Evolutionary conservation across 2,888 invertebrate species (phyloP).

Genomic region (Sceliomorpha sp.): DNA sequence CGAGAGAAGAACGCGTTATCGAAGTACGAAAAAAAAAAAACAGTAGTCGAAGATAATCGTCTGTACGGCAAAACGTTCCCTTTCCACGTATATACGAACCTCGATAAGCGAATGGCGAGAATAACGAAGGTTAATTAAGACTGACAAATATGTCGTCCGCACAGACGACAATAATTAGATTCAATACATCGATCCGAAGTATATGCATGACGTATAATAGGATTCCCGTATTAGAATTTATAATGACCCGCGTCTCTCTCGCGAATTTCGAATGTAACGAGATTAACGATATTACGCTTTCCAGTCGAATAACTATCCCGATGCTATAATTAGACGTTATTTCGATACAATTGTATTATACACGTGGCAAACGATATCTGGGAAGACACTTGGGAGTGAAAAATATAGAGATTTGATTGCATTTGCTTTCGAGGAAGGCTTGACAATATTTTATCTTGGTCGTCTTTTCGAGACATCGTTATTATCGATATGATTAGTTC

Average conservation of each 20-base stretch:
- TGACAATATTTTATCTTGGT: too few species aligned
- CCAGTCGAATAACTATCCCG: background rate
- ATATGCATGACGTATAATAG: constrained; percentile 25
- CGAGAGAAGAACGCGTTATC: too few species aligned
- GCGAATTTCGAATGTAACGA: constrained; percentile 26
- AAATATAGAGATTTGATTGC: too few species aligned
- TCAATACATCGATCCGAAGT: constrained; percentile 20
- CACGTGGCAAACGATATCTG: too few species aligned
- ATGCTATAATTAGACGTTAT: constrained; percentile 15
- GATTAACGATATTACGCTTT: constrained; percentile 23
- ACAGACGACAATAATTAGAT: constrained; percentile 23
- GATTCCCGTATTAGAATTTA: constrained; percentile 36
- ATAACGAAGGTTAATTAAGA: constrained; percentile 27
- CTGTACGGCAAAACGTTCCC: background rate
- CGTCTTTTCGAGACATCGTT: too few species aligned
- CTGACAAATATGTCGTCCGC: constrained; percentile 25
- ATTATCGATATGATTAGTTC: too few species aligned
- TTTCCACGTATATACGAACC: background rate
- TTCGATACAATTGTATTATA: constrained; percentile 10
- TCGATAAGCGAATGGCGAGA: constrained; percentile 6
- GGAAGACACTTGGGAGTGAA: too few species aligned
- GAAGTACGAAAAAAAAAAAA: too few species aligned
- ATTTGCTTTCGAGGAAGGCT: too few species aligned
- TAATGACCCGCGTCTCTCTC: constrained; percentile 29
- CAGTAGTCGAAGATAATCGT: too few species aligned